Evolutionary conservation across 2,888 invertebrate genomes (phyloP), one percentile per base, ranked within the genome.

Genomic region (Acanthosepion lycidas): DNA sequence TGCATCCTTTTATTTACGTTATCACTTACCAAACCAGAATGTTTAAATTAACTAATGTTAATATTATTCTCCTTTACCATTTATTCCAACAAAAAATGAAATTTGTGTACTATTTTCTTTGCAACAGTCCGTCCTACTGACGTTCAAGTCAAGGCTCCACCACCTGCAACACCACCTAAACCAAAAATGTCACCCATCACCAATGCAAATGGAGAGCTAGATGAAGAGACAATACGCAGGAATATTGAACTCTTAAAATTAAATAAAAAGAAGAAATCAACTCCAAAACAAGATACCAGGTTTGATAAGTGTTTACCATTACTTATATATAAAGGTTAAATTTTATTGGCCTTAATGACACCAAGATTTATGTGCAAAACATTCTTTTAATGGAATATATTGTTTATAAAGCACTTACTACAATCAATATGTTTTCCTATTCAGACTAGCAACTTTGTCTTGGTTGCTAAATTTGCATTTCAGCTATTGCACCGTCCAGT

Each of bases 181-280:
- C 94, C 94, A 48, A 94, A 94, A 28, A 48, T 94, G 26, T 59
- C 64, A 12, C 49, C 91, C 12, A 15, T 91, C 6, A 48, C 94
- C 26, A 95, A 55, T 12, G 95, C 94, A 59, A 96, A 96, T 92
- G 96, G 96, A 15, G 96, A 96, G n/a, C 95, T 97, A 18, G 96
- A 96, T 95, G 96, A 96, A 94, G 96, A 96, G 92, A 96, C 96
- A 3, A 98, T 99, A 94, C 98, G 98, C 42, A 98, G 98, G 95
- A 99, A 98, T 97, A 98, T 99, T 95, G 98, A 98, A 78, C n/a
- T 78, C 0, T 78, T 94, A 98, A 98, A 97, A 98, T 99, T 96
- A 98, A 98, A 59, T 95, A 95, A 91, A 95, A 95, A 53, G 95
- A 95, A 92, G 95, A 95, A 55, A 96, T 95, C 95, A 96, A 96